Conservation (phyloP, 2,113 vertebrate genomes). For the Oncorhynchus nerka region DNA sequence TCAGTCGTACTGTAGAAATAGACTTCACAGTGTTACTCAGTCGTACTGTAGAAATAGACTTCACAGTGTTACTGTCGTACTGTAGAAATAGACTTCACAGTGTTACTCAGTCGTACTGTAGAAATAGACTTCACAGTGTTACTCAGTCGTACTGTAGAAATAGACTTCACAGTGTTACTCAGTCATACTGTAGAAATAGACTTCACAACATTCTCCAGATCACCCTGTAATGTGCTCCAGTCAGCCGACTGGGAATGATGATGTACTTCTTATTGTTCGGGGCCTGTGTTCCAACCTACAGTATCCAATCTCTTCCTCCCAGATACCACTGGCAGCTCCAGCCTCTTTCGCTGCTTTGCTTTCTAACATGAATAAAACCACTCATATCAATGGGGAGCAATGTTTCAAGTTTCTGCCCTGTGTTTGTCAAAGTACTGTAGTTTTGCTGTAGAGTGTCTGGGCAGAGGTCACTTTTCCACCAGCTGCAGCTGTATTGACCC, state of each 20-base stretch:
- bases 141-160: not conserved
- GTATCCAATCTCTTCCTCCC: not conserved
- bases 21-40: no score
- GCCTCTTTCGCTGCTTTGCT: not conserved
- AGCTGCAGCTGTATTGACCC: constrained; percentile 36
- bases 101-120: no score
- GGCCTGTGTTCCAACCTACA: not conserved
- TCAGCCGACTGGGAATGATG: not conserved
- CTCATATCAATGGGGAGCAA: constrained; percentile 22
- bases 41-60: constrained; percentile 19
- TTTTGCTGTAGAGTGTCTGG: not conserved
- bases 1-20: no score
- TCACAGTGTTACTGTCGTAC: constrained; percentile 8
- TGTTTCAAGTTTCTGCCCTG: constrained; percentile 22
- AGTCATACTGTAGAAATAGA: constrained; percentile 13
- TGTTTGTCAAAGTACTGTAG: constrained; percentile 14
- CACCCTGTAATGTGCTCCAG: not conserved
- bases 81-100: no score
- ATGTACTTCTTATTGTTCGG: not conserved
- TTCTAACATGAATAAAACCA: constrained; percentile 20
- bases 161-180: not conserved
- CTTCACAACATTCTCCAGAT: constrained; percentile 25
- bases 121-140: no score
- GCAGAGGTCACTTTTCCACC: constrained; percentile 44
- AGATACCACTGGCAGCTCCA: not conserved